phyloP scores from a whole-genome alignment of 2,797 vertebrate genomes.

The Cercopithecus diana region DNA sequence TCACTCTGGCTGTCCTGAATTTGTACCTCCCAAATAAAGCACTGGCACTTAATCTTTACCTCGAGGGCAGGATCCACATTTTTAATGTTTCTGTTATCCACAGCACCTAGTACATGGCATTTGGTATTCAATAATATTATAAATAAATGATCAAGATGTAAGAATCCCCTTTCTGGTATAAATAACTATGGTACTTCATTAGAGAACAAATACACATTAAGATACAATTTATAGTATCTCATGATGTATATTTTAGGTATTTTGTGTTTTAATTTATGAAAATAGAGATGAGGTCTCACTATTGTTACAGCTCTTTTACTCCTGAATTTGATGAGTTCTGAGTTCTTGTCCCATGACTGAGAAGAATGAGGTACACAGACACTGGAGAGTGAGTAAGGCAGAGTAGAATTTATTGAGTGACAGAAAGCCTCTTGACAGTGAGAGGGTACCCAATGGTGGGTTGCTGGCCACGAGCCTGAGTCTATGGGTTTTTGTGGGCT shows the following conservation, averaged over 20 bases:
- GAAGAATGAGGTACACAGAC: no score
- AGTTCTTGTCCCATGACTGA: no score
- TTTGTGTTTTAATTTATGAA: background rate
- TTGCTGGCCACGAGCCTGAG: no score
- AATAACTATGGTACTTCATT: background rate
- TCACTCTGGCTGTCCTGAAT: background rate
- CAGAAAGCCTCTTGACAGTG: no score
- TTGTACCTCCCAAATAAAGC: constrained; percentile 12
- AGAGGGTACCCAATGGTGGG: no score
- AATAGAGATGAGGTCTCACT: no score
- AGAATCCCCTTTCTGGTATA: background rate
- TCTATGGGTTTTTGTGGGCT: no score
- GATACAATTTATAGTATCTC: background rate
- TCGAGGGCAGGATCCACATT: background rate
- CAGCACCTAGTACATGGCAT: background rate
- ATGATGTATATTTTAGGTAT: background rate
- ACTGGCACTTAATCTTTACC: background rate
- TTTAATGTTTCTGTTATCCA: constrained; percentile 21
- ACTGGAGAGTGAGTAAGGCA: no score
- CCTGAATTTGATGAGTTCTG: no score
- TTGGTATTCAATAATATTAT: background rate
- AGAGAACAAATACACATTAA: background rate
- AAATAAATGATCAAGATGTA: background rate
- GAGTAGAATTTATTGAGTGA: no score
- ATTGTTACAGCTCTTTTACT: no score